These are phyloP conservation scores for Falco concolor DNA, from an alignment of 2,797 vertebrate species.

Conservation along the genomic window DNA sequence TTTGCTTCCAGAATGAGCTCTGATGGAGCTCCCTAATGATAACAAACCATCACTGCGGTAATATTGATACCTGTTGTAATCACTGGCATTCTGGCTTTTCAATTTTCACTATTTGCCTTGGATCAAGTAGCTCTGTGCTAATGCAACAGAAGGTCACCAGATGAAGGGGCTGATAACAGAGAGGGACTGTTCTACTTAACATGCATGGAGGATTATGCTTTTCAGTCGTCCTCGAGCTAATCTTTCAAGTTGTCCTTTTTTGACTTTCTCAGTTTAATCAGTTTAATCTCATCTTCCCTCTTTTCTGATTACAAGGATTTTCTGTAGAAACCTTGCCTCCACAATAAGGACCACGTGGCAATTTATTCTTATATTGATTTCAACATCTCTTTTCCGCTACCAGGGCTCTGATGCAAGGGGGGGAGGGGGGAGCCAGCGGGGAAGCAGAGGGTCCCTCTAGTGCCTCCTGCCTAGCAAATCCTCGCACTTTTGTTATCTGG, in stretches of 20 bases:
- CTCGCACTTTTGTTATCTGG: background rate
- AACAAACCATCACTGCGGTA: conserved; percentile 66
- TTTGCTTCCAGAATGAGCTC: conserved; percentile 58
- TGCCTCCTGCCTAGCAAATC: background rate
- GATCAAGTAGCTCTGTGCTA: conserved; percentile 72
- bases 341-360: conserved; percentile 73
- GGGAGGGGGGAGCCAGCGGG: background rate
- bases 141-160: conserved; percentile 75
- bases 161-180: conserved; percentile 73
- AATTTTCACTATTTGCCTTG: conserved; percentile 71
- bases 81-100: conserved; percentile 71
- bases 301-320: conserved; percentile 81
- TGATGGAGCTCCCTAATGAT: conserved; percentile 70
- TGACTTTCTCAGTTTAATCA: conserved; percentile 83
- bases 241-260: conserved; percentile 83
- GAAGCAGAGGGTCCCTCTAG: background rate
- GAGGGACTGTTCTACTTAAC: conserved; percentile 71
- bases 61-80: conserved; percentile 77
- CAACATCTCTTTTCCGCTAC: conserved; percentile 57
- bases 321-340: conserved; percentile 72
- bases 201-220: conserved; percentile 73
- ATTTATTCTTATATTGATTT: conserved; percentile 79
- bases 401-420: background rate
- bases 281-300: conserved; percentile 80
- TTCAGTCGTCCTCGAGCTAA: conserved; percentile 71